Base-by-base conservation (phyloP, 2,113 vertebrate species). In the Myotis lucifugus region DNA sequence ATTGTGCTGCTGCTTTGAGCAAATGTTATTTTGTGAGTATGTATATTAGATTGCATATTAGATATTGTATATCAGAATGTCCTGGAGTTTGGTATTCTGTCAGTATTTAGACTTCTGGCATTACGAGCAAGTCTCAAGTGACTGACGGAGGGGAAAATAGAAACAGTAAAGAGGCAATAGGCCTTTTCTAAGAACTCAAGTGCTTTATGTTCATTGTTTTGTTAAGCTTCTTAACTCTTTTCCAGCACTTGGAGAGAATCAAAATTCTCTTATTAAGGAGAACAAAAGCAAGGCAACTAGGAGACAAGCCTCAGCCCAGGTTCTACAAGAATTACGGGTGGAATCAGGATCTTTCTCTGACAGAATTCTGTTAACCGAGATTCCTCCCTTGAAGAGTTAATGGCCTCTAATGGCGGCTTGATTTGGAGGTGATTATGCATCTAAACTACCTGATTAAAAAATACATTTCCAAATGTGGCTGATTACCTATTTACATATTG, bases 361-460 rank as follows among this genome's bases (percentile, higher is more conserved):
- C 59, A 95, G 90, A 95, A 93, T 88, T 88, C 95, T 95, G 90
- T 96, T 91, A 96, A 93, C 95, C 72, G 95, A 70, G 88, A 92
- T 96, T 96, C 85, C 88, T 97, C 61, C 94, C 94, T 97, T 96
- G 70, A 97, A 97, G 97, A 96, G 97, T 97, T 97, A 97, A 97
- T 95, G 95, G 95, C 90, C 95, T 96, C 88, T 97, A 97, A 97
- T 97, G 96, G 88, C 17, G 6, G 96, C 88, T 97, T 97, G 97
- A 97, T 97, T 97, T 97, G 95, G 91, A 96, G 93, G 97, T 97
- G 97, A 97, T 97, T 97, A 96, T 96, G 97, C 97, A 97, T 97
- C 92, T 92, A 96, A 97, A 97, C 90, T 96, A 97, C 96, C 97
- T 97, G 96, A 97, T 97, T 97, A 97, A 97, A 96, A 97, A 94